Percentiles rank a stretch among this genome's conserved stretches.
Evolutionary conservation across 2,797 vertebrate genomes (phyloP).

Genomic region (Squalus acanthias): DNA sequence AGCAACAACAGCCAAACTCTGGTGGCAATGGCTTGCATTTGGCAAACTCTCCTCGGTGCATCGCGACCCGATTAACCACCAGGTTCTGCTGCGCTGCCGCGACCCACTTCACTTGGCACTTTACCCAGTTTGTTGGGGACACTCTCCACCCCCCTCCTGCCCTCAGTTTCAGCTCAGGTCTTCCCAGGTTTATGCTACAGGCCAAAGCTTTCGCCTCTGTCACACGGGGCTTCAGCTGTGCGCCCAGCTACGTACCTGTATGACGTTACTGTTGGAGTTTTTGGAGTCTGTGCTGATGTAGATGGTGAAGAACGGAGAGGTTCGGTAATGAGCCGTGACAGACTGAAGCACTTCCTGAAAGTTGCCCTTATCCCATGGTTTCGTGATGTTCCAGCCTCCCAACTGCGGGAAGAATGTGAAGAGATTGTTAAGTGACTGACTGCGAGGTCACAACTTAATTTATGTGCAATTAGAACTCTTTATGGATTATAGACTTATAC

Average conservation of each 20-base stretch:
- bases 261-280: constrained; percentile 90
- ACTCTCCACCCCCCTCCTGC: background rate
- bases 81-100: background rate
- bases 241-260: constrained; percentile 70
- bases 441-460: background rate
- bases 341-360: constrained; percentile 80
- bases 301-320: constrained; percentile 85
- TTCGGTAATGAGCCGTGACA: constrained; percentile 74
- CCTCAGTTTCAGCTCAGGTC: background rate
- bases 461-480: background rate
- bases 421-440: background rate
- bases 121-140: too few species aligned
- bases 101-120: background rate
- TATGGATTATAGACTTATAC: background rate
- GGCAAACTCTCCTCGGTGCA: background rate
- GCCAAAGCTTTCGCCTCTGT: background rate
- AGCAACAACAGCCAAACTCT: background rate
- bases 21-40: background rate
- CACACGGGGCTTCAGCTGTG: background rate
- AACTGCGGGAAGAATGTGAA: constrained; percentile 57
- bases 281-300: constrained; percentile 91
- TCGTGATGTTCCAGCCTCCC: constrained; percentile 85
- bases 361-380: constrained; percentile 70
- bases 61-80: background rate
- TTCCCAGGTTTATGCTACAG: background rate